Evolutionary conservation across 2,113 vertebrate species (phyloP).

Genomic region (Spermophilus dauricus): DNA sequence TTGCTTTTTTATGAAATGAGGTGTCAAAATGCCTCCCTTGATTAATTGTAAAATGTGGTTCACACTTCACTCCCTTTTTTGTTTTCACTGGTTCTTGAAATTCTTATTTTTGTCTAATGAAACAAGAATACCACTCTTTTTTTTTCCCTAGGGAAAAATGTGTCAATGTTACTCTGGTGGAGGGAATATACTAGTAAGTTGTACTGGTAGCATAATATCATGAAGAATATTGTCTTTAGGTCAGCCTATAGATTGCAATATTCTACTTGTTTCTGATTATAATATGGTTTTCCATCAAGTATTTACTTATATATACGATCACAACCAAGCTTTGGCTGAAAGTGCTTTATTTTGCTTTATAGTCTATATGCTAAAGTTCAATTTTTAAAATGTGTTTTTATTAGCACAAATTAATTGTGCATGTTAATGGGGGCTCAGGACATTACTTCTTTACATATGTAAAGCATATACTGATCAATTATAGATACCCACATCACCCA

Average conservation of each 20-base stretch:
- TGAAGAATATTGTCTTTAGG: not conserved
- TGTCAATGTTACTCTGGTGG: not conserved
- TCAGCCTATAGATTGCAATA: not conserved
- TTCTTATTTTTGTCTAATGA: slow-evolving; percentile 58
- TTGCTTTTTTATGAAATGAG: slow-evolving; percentile 58
- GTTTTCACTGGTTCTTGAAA: slow-evolving; percentile 48
- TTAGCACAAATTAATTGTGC: not conserved
- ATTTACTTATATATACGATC: not conserved
- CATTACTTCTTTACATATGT: not conserved
- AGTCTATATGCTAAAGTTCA: not conserved
- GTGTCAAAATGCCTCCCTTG: slow-evolving; percentile 48
- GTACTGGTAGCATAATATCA: not conserved
- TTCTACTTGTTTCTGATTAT: not conserved
- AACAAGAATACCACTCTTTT: slow-evolving; percentile 10
- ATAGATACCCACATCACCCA: not conserved
- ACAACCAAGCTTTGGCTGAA: not conserved
- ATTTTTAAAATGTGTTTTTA: not conserved
- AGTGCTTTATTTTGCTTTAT: not conserved
- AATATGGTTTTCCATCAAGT: not conserved
- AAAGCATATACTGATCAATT: not conserved
- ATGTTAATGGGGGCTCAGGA: not conserved
- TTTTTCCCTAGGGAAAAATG: not conserved
- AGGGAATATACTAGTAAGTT: not conserved
- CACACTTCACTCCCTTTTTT: slow-evolving; percentile 14
- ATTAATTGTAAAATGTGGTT: slow-evolving; percentile 68